A percentile compares a stretch with the other conserved stretches of the same genome.
Conservation (phyloP, 1,140 invertebrate genomes). For the Lucilia sericata region DNA sequence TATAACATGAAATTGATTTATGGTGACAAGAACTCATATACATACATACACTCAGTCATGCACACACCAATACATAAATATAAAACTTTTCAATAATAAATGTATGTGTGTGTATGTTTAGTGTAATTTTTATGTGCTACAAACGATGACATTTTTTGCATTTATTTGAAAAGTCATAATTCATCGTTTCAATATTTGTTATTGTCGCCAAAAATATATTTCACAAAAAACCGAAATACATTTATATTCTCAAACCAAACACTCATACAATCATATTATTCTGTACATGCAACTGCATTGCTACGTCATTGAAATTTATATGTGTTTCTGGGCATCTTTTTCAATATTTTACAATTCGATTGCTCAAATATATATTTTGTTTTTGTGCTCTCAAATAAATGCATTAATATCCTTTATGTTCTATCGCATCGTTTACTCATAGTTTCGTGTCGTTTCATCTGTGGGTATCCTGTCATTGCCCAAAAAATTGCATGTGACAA, state of each 20-base stretch:
- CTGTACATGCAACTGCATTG: constrained; percentile 33
- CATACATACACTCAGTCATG: background rate
- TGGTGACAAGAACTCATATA: background rate
- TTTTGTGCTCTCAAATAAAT: background rate
- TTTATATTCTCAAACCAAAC: constrained; percentile 17
- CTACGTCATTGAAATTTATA: constrained; percentile 38
- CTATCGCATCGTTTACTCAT: background rate
- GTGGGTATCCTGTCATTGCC: constrained; percentile 38
- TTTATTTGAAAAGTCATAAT: constrained; percentile 38
- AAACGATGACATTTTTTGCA: constrained; percentile 29
- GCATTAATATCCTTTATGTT: constrained; percentile 31
- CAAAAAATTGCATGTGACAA: constrained; percentile 43
- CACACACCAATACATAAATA: background rate
- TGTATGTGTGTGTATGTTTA: background rate
- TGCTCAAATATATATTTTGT: background rate
- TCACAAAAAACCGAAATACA: constrained; percentile 29
- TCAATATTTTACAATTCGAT: background rate
- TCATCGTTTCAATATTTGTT: constrained; percentile 40
- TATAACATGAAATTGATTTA: constrained; percentile 20
- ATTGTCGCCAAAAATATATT: constrained; percentile 35
- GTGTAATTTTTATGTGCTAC: constrained; percentile 22
- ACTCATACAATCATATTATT: background rate
- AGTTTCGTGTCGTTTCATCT: constrained; percentile 3
- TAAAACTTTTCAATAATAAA: background rate
- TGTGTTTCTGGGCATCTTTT: background rate